These are phyloP conservation scores for Axinella damicornis DNA, from an alignment of 37 sponge, comb jelly and placozoan species.

Conservation along the genomic window DNA sequence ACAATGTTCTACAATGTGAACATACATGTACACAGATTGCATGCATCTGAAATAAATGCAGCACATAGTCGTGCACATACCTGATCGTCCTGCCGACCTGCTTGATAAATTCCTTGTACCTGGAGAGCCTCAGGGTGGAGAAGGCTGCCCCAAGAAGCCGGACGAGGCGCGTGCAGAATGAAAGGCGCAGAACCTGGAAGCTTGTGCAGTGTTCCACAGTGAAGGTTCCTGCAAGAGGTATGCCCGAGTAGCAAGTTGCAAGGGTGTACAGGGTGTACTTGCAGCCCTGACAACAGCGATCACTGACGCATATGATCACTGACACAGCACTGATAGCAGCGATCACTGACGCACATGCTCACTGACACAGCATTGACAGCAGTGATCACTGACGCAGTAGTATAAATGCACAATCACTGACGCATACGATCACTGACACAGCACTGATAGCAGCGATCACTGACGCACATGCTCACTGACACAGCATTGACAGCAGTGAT, in stretches of 20 bases:
- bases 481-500: slow-evolving; percentile 64
- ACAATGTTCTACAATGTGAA: too few relatives aligned
- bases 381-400: slow-evolving; percentile 42
- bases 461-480: not conserved
- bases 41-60: too few relatives aligned
- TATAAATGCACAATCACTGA: slow-evolving; percentile 73
- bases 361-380: slow-evolving; percentile 63
- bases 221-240: slow-evolving; percentile 44
- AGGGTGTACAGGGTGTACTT: not conserved
- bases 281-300: too few relatives aligned
- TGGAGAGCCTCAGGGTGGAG: slow-evolving; percentile 69
- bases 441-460: slow-evolving; percentile 36
- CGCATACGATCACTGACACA: slow-evolving; percentile 69
- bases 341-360: not conserved
- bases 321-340: not conserved
- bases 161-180: slow-evolving; percentile 86
- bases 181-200: slow-evolving; percentile 71
- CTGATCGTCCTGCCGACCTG: slow-evolving; percentile 83
- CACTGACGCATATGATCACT: too few relatives aligned
- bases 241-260: not conserved
- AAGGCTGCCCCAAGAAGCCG: slow-evolving; percentile 82
- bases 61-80: not conserved
- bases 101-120: slow-evolving; percentile 89
- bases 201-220: slow-evolving; percentile 53
- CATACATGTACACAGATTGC: too few relatives aligned